phyloP scores from a whole-genome alignment of 2,888 invertebrate species.

The Pammene aurita region DNA sequence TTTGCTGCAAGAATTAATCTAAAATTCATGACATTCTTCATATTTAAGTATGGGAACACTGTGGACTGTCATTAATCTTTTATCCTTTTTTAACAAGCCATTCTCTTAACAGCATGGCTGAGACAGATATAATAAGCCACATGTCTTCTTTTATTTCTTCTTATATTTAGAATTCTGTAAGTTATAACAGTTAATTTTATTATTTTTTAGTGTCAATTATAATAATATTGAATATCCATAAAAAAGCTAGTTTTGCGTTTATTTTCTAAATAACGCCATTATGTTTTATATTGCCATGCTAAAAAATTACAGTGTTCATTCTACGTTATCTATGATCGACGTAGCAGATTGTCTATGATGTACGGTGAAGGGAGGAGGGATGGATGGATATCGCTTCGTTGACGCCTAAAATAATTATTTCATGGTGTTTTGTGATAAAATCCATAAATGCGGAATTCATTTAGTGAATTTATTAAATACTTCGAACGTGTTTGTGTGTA shows the following conservation, averaged over 20 bases:
- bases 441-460: constrained; percentile 64
- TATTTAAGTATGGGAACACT: constrained; percentile 5
- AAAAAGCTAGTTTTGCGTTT: background rate
- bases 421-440: constrained; percentile 69
- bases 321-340: constrained; percentile 60
- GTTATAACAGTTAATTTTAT: background rate
- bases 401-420: constrained; percentile 71
- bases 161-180: background rate
- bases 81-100: background rate
- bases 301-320: background rate
- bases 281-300: constrained; percentile 21
- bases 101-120: background rate
- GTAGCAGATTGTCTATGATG: constrained; percentile 51
- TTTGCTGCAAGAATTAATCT: background rate
- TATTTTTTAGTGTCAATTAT: background rate
- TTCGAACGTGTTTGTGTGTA: constrained; percentile 55
- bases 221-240: background rate
- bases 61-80: constrained; percentile 12
- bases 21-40: background rate
- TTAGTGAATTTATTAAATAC: constrained; percentile 66
- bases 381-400: constrained; percentile 75
- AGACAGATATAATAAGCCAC: background rate
- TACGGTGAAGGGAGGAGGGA: constrained; percentile 77
- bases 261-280: background rate
- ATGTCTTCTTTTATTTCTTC: background rate